Evolutionary conservation across 2,888 invertebrate genomes (phyloP), one percentile per base, ranked within the genome.

Genomic region (Celastrina argiolus): DNA sequence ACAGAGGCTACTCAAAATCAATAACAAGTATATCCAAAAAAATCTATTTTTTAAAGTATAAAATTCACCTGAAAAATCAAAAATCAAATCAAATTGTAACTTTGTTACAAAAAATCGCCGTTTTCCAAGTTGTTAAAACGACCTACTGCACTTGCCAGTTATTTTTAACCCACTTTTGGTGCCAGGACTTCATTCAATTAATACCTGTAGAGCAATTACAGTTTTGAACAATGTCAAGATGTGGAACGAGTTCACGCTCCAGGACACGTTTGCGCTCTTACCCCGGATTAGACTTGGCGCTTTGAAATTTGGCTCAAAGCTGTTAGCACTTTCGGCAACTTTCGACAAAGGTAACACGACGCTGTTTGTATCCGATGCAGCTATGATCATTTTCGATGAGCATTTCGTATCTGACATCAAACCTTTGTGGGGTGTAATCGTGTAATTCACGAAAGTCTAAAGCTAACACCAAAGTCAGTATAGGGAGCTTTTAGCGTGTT

Each of bases 241-340:
- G 68, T 77, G 73, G 77, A 79, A 80, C 80, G 76, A 80, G 79
- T 80, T 81, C 78, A 74, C 75, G 76, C 75, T 79, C 81, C 80
- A 80, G 78, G 80, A 81, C 81, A 81, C 76, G 76, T 80, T 76
- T 73, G 71, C 74, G 73, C 74, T 78, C 74, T 76, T 69, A 74
- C 74, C 70, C 72, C 70, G 71, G 75, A 76, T 75, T 79, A 78
- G 74, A 75, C 73, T 73, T 74, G 70, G 70, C 68, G 71, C 71
- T 69, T 74, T 69, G 69, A 74, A 72, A 73, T 74, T 76, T 73
- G 71, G 70, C 70, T 71, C 70, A 69, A 68, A 71, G 70, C 69
- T 71, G 70, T 72, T 73, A 70, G 71, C 69, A 68, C 68, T 67
- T 63, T 67, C 68, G 69, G 63, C 56, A 36, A 34, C 65, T 70